Conservation (phyloP, 1,140 invertebrate genomes). For the Cotesia typhae region DNA sequence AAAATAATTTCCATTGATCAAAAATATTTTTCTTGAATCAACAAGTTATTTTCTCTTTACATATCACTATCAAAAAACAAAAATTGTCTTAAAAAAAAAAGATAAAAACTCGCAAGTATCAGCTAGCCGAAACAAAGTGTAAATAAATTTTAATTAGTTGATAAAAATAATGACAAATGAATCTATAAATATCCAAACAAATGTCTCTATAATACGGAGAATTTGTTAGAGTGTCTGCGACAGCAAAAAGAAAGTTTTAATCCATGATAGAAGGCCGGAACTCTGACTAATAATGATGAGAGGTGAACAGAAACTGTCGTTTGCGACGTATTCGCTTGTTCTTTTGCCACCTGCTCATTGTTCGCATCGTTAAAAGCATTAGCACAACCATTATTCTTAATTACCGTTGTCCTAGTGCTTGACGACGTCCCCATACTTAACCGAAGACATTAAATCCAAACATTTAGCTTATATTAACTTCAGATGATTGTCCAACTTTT, state of each 20-base stretch:
- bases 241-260: constrained; percentile 8
- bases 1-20: too few species aligned
- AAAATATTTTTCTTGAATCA: too few species aligned
- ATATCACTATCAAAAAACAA: too few species aligned
- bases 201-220: not conserved
- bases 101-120: too few species aligned
- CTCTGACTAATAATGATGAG: constrained; percentile 21
- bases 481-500: too few species aligned
- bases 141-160: too few species aligned
- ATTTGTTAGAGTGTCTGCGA: not conserved
- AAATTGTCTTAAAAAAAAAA: too few species aligned
- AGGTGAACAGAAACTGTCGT: constrained; percentile 12
- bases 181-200: not conserved
- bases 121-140: too few species aligned
- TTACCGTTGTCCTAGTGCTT: constrained; percentile 44
- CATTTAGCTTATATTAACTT: not conserved
- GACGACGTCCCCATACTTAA: not conserved
- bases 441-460: not conserved
- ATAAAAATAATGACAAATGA: not conserved
- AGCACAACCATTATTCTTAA: constrained; percentile 56
- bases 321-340: not conserved
- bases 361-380: constrained; percentile 58
- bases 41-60: too few species aligned
- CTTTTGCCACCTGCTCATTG: constrained; percentile 51
- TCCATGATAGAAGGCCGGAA: constrained; percentile 11